phyloP scores from a whole-genome alignment of 2,888 invertebrate species.

The Nephrotoma guestfalica region DNA sequence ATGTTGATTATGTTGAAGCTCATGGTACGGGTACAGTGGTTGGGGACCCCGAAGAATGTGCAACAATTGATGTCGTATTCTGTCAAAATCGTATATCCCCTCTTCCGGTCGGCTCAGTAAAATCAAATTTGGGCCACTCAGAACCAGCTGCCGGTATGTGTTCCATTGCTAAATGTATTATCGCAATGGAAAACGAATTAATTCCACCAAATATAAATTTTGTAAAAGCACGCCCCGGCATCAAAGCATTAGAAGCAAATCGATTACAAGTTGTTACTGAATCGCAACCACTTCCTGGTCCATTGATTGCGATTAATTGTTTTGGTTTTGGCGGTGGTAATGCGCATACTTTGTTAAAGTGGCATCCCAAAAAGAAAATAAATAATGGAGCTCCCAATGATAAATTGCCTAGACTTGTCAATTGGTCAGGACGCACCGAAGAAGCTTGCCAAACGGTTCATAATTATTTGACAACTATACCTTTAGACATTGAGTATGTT shows the following conservation, averaged over 20 bases:
- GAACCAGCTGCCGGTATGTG: slow-evolving; percentile 78
- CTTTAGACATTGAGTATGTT: slow-evolving; percentile 46
- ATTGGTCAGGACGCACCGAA: slow-evolving; percentile 65
- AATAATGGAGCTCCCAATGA: slow-evolving; percentile 48
- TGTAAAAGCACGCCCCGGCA: slow-evolving; percentile 42
- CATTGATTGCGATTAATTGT: slow-evolving; percentile 67
- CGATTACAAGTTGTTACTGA: slow-evolving; percentile 59
- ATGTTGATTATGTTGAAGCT: slow-evolving; percentile 69
- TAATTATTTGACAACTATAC: slow-evolving; percentile 43
- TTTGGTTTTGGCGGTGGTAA: slow-evolving; percentile 92
- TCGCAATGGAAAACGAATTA: slow-evolving; percentile 64
- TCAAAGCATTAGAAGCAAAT: slow-evolving; percentile 44
- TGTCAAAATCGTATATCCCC: slow-evolving; percentile 60
- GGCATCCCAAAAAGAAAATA: slow-evolving; percentile 19
- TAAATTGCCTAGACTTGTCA: slow-evolving; percentile 54
- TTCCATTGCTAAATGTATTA: slow-evolving; percentile 64
- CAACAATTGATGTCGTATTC: slow-evolving; percentile 66
- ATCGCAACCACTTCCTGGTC: slow-evolving; percentile 52
- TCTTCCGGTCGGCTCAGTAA: slow-evolving; percentile 75
- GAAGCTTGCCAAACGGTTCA: slow-evolving; percentile 53
- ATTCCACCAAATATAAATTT: slow-evolving; percentile 83
- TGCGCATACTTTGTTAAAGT: slow-evolving; percentile 33
- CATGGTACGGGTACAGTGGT: slow-evolving; percentile 72
- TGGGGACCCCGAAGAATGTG: slow-evolving; percentile 86
- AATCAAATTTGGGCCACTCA: slow-evolving; percentile 88